Percentiles rank a stretch among this genome's conserved stretches.
phyloP scores from a whole-genome alignment of 2,113 vertebrate species.

The Isurus oxyrinchus region DNA sequence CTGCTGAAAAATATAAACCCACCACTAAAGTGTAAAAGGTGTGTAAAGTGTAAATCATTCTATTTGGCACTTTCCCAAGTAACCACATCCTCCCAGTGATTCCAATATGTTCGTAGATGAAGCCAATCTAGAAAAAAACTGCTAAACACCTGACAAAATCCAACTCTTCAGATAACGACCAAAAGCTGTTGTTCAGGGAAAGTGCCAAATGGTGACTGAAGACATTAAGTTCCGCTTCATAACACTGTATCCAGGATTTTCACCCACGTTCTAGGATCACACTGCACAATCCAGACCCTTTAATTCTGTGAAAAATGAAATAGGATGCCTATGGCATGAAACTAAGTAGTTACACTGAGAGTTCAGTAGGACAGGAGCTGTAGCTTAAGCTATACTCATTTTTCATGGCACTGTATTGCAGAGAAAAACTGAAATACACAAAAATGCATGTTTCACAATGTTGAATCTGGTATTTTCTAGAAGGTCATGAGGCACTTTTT shows the following conservation, averaged over 20 bases:
- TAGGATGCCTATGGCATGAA: background rate
- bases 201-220: background rate
- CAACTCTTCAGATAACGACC: background rate
- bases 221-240: background rate
- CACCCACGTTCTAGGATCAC: background rate
- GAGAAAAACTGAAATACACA: background rate
- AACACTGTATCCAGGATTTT: background rate
- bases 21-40: background rate
- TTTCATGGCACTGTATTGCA: background rate
- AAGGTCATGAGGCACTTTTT: background rate
- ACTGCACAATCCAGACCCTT: background rate
- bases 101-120: background rate
- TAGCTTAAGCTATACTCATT: background rate
- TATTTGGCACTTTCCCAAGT: background rate
- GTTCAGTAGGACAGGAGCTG: background rate
- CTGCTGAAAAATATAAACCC: background rate
- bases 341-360: background rate
- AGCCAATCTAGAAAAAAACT: background rate
- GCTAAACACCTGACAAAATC: background rate
- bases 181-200: background rate
- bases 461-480: slow-evolving; percentile 9
- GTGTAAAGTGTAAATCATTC: background rate
- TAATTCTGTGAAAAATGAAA: background rate
- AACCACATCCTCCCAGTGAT: background rate
- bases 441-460: background rate